Percentiles rank a stretch among this genome's conserved stretches.
Evolutionary conservation across 2,888 invertebrate species (phyloP).

Genomic region (Arge pagana): DNA sequence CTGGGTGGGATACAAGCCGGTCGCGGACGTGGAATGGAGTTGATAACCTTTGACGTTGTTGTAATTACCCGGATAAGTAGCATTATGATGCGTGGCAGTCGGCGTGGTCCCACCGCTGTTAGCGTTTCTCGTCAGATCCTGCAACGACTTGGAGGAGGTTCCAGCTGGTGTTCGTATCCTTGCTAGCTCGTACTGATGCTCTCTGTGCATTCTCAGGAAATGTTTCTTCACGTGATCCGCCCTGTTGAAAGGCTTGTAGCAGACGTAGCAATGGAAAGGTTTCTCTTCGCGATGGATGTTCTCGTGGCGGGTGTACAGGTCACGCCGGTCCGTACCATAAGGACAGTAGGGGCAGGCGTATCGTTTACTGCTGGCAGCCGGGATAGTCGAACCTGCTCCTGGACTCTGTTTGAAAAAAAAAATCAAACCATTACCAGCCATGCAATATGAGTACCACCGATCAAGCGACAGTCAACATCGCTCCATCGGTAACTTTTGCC

Average conservation of each 20-base stretch:
- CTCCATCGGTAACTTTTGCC: too few species aligned
- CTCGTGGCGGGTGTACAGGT: constrained; percentile 89
- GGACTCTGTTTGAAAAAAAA: constrained; percentile 6
- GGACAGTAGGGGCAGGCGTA: constrained; percentile 88
- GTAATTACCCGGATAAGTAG: constrained; percentile 39
- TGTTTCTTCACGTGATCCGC: constrained; percentile 95
- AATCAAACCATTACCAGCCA: not conserved
- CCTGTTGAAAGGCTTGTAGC: constrained; percentile 90
- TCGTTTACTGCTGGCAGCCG: constrained; percentile 63
- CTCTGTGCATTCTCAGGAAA: constrained; percentile 89
- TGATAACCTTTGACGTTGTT: constrained; percentile 46
- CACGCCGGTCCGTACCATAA: constrained; percentile 88
- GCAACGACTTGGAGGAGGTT: constrained; percentile 37
- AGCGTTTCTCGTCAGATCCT: constrained; percentile 33
- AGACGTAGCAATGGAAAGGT: constrained; percentile 91
- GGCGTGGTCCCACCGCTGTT: constrained; percentile 26
- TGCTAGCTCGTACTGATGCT: constrained; percentile 84
- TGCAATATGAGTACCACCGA: not conserved
- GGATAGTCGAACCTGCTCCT: constrained; percentile 27
- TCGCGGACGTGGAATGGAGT: constrained; percentile 41
- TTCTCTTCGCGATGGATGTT: constrained; percentile 93
- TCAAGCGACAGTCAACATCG: too few species aligned
- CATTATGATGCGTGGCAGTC: constrained; percentile 32
- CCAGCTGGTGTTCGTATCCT: constrained; percentile 70
- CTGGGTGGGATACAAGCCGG: constrained; percentile 44